Evolutionary conservation across 2,113 vertebrate species (phyloP).

Genomic region (Carettochelys insculpta): DNA sequence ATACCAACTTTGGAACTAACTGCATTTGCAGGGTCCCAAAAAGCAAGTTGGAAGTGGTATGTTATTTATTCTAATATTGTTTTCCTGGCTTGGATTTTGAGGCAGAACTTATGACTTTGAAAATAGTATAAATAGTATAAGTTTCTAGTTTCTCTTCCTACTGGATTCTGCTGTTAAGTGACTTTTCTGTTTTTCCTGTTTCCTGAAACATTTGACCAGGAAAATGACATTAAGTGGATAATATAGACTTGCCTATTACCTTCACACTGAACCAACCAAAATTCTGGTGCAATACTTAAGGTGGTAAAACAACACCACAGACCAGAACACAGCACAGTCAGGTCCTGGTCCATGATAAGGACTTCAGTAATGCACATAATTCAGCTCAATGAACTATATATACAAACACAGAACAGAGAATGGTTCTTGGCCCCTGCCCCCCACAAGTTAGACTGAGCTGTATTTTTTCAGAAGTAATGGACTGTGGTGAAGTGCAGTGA

Average conservation of each 20-base stretch:
- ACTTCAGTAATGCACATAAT: too few relatives aligned
- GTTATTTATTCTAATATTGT: neutral
- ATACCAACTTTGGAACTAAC: constrained; percentile 98
- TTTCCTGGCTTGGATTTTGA: neutral
- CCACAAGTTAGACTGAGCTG: neutral
- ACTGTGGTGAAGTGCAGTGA: neutral
- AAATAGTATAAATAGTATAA: neutral
- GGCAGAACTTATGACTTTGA: neutral
- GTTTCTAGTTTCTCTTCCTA: neutral
- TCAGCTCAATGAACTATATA: too few relatives aligned
- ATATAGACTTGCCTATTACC: neutral
- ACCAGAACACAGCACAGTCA: neutral
- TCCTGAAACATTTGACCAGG: neutral
- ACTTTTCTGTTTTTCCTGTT: neutral
- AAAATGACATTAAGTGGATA: neutral
- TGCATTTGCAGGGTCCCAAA: constrained; percentile 98
- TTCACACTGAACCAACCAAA: neutral
- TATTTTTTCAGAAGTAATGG: neutral
- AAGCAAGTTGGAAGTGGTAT: constrained; percentile 98
- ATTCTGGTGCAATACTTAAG: neutral
- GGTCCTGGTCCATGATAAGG: too few relatives aligned
- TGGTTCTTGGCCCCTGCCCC: neutral
- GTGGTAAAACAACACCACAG: neutral
- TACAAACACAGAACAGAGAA: neutral
- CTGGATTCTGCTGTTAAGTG: neutral